A percentile compares a stretch with the other conserved stretches of the same genome.
phyloP scores from a whole-genome alignment of 2,888 invertebrate species.

The Diplolepis rosae region DNA sequence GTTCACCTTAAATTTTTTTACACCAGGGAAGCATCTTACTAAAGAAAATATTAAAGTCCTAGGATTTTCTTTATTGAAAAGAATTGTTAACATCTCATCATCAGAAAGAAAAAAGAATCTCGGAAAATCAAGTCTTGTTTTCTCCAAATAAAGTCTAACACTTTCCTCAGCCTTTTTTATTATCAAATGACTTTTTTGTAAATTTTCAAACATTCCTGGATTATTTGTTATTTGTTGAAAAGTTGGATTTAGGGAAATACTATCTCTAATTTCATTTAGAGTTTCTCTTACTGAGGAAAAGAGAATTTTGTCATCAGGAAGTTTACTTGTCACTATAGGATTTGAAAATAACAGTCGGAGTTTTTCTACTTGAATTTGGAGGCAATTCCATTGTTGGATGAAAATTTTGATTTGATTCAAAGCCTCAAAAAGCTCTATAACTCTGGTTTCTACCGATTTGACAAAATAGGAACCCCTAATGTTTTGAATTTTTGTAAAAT shows the following conservation, averaged over 20 bases:
- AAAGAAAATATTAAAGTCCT: slow-evolving; percentile 78
- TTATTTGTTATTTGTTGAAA: slow-evolving; percentile 62
- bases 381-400: slow-evolving; percentile 79
- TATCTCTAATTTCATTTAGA: slow-evolving; percentile 71
- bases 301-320: slow-evolving; percentile 79
- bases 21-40: slow-evolving; percentile 83
- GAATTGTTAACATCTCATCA: slow-evolving; percentile 82
- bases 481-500: slow-evolving; percentile 76
- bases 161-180: slow-evolving; percentile 80
- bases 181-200: slow-evolving; percentile 73
- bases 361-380: slow-evolving; percentile 80
- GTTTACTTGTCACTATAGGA: slow-evolving; percentile 79
- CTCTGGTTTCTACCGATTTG: slow-evolving; percentile 74
- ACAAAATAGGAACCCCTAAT: slow-evolving; percentile 78
- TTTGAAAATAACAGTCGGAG: slow-evolving; percentile 81
- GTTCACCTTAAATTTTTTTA: slow-evolving; percentile 76
- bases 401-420: slow-evolving; percentile 76
- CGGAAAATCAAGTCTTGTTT: slow-evolving; percentile 80
- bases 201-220: slow-evolving; percentile 55
- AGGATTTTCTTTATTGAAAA: slow-evolving; percentile 81
- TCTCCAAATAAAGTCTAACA: slow-evolving; percentile 80
- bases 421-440: slow-evolving; percentile 53
- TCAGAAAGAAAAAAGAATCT: slow-evolving; percentile 87
- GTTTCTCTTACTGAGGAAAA: slow-evolving; percentile 76
- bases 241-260: slow-evolving; percentile 55